Conservation (phyloP, 1,140 invertebrate genomes). For the Nasonia longicornis region DNA sequence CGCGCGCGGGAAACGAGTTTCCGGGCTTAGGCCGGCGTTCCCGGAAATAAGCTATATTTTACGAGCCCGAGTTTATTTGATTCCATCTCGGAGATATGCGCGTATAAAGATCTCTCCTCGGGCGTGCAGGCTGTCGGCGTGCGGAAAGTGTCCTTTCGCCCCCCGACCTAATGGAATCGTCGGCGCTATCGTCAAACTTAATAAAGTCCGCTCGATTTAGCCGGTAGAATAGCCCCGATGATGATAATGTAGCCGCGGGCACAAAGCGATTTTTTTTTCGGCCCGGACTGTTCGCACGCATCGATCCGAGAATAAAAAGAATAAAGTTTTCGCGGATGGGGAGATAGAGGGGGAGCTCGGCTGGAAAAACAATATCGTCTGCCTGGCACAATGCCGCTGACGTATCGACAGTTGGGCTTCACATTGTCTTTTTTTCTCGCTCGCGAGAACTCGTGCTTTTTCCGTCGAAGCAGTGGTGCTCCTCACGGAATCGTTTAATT, state of each 20-base stretch:
- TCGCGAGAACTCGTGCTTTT: neutral
- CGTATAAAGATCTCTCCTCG: no score
- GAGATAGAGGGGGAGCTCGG: neutral
- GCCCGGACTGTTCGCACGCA: neutral
- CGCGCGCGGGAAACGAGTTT: slow-evolving; percentile 39
- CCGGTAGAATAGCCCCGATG: neutral
- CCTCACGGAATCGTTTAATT: neutral
- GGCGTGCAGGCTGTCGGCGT: no score
- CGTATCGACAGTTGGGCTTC: slow-evolving; percentile 48
- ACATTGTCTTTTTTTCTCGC: slow-evolving; percentile 41
- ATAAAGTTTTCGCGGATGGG: slow-evolving; percentile 21
- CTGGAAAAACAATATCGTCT: slow-evolving; percentile 48
- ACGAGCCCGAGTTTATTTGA: slow-evolving; percentile 20
- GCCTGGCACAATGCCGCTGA: slow-evolving; percentile 45
- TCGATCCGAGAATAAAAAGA: slow-evolving; percentile 20
- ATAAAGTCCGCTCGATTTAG: neutral
- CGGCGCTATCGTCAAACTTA: neutral
- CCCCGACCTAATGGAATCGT: neutral
- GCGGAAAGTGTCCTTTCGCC: neutral
- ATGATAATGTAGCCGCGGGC: neutral
- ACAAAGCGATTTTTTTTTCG: neutral
- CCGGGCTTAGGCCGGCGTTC: neutral
- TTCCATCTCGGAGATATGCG: neutral
- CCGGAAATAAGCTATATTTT: slow-evolving; percentile 35
- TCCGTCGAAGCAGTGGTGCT: neutral